phyloP scores from a whole-genome alignment of 2,113 vertebrate species.

The Oncorhynchus nerka region DNA sequence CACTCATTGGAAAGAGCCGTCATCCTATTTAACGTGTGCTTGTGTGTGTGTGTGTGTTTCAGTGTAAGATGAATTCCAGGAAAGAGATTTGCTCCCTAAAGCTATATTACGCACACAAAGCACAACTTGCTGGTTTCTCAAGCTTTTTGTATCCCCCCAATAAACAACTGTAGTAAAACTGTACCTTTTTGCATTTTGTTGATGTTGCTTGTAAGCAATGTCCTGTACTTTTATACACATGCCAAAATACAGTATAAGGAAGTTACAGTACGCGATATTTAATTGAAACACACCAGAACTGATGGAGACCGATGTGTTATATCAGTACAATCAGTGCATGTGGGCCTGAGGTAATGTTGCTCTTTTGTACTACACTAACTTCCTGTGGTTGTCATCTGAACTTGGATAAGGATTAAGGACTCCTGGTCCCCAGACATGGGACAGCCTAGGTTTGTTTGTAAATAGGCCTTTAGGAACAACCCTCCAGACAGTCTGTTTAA shows the following conservation, averaged over 20 bases:
- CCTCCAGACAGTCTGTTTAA: no score
- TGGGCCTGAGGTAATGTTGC: no score
- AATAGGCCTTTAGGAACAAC: background rate
- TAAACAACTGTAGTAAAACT: background rate
- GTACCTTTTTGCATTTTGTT: background rate
- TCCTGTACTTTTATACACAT: background rate
- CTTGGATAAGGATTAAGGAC: background rate
- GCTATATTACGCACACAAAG: background rate
- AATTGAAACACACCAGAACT: no score
- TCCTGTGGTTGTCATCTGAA: background rate
- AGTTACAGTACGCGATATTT: background rate
- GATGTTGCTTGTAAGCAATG: background rate
- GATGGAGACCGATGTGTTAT: no score
- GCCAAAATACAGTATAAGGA: background rate
- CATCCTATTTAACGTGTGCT: conserved; percentile 10
- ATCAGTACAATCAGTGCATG: no score
- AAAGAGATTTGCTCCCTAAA: background rate
- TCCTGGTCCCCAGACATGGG: background rate
- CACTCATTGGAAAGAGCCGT: background rate
- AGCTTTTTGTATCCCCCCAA: background rate
- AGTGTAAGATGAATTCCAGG: conserved; percentile 8
- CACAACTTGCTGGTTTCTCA: background rate
- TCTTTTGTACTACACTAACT: no score
- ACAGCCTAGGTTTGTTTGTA: background rate
- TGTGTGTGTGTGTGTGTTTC: conserved; percentile 12